phyloP scores from a whole-genome alignment of 2,113 vertebrate genomes.

The Tauraco erythrolophus region DNA sequence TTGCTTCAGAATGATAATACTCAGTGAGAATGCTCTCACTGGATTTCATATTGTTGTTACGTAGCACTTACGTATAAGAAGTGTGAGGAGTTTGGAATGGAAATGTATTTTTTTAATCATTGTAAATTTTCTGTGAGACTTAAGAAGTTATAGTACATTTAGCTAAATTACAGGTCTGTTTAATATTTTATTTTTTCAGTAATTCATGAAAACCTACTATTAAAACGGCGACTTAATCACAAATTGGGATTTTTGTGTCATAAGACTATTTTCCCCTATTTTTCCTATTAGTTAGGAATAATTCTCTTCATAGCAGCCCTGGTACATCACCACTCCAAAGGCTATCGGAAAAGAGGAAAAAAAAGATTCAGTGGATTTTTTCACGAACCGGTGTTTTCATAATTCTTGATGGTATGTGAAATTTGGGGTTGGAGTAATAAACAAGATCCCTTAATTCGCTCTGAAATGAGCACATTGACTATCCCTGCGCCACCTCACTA shows the following conservation, averaged over 20 bases:
- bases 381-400: background rate
- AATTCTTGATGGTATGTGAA: background rate
- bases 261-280: background rate
- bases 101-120: background rate
- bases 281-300: background rate
- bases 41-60: background rate
- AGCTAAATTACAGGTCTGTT: background rate
- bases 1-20: background rate
- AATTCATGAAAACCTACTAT: background rate
- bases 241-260: background rate
- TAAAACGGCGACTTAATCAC: background rate
- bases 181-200: background rate
- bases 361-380: background rate
- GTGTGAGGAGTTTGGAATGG: background rate
- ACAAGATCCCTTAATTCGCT: background rate
- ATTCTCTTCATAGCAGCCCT: background rate
- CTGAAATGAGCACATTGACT: background rate
- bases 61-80: background rate
- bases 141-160: background rate
- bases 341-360: background rate
- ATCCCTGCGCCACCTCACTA: background rate
- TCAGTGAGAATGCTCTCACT: background rate
- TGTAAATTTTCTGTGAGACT: background rate
- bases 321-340: background rate
- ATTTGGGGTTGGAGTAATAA: background rate